These are phyloP conservation scores for Parthenolecanium corni DNA, from an alignment of 2,888 invertebrate species.

Conservation along the genomic window DNA sequence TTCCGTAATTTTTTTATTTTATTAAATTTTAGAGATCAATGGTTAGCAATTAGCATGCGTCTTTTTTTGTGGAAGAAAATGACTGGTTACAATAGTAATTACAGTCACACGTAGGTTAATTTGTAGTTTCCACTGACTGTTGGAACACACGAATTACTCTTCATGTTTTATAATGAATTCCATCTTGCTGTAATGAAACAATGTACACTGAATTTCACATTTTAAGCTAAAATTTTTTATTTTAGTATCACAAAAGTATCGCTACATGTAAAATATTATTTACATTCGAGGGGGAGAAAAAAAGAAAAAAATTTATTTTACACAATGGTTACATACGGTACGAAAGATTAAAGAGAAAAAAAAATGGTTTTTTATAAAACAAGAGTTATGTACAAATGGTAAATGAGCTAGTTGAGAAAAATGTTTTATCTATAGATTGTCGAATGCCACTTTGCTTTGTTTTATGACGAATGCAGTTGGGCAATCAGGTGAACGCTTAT, in stretches of 20 bases:
- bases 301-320: conserved; percentile 10
- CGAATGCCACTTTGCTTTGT: conserved; percentile 11
- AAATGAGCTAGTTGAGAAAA: conserved; percentile 18
- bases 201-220: too few species aligned
- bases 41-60: too few species aligned
- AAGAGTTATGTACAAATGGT: conserved; percentile 22
- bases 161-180: too few species aligned
- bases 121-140: too few species aligned
- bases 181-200: too few species aligned
- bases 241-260: conserved; percentile 28
- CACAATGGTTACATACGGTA: conserved; percentile 4
- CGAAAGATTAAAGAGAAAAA: background rate
- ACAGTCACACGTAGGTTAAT: too few species aligned
- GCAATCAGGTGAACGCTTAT: conserved; percentile 23
- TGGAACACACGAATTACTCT: too few species aligned
- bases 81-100: too few species aligned
- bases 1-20: too few species aligned
- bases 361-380: conserved; percentile 1
- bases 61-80: too few species aligned
- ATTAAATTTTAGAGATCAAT: too few species aligned
- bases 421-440: conserved; percentile 25
- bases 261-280: conserved; percentile 19
- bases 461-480: conserved; percentile 11
- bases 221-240: conserved; percentile 11
- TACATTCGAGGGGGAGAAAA: conserved; percentile 1